A percentile compares a stretch with the other conserved stretches of the same genome.
Conservation (phyloP, 2,797 vertebrate species). For the Myiotriccus ornatus region DNA sequence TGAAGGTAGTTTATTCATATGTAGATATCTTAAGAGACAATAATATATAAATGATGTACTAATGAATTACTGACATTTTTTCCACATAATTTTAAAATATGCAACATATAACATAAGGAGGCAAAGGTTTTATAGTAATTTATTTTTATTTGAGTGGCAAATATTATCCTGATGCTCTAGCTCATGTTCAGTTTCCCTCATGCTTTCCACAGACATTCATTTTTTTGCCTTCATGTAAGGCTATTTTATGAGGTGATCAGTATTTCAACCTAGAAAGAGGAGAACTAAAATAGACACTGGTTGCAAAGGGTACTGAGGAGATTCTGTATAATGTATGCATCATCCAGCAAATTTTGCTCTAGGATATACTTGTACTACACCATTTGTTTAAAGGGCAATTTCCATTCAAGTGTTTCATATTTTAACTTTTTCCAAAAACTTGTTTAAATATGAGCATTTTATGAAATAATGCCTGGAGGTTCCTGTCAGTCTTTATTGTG, state of each 20-base stretch:
- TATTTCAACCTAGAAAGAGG: neutral
- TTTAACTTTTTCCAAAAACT: neutral
- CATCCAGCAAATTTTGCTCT: neutral
- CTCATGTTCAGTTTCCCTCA: fast-evolving
- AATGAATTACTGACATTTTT: neutral
- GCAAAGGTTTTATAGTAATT: neutral
- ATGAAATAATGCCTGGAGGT: neutral
- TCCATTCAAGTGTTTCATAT: neutral
- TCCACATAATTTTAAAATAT: neutral
- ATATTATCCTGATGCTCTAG: neutral
- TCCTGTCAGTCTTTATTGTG: neutral
- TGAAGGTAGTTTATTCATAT: neutral
- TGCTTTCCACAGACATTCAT: neutral
- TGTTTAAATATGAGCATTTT: neutral
- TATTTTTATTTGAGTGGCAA: neutral
- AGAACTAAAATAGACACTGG: neutral
- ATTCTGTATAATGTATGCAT: neutral
- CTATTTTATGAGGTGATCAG: neutral
- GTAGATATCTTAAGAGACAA: neutral
- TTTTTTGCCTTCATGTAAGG: neutral
- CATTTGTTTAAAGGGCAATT: neutral
- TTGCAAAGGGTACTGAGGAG: neutral
- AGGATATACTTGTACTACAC: neutral
- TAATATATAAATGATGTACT: neutral
- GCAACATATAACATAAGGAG: neutral